Evolutionary conservation across 2,113 vertebrate genomes (phyloP).

Genomic region (Emydocephalus ijimae): DNA sequence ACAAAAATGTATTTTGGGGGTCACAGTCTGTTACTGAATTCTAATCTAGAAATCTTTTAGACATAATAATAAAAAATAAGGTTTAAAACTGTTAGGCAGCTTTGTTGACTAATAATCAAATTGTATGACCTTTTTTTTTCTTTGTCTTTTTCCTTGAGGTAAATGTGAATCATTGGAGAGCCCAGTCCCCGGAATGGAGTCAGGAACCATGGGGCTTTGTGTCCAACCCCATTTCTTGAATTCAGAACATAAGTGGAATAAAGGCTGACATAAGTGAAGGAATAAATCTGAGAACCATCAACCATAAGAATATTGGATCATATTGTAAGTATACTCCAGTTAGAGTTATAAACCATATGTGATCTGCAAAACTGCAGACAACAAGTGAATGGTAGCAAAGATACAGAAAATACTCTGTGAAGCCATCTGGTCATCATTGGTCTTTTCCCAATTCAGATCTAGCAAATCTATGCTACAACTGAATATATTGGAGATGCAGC

Average conservation of each 20-base stretch:
- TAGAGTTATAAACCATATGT: neutral
- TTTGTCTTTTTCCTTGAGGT: neutral
- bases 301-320: neutral
- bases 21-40: neutral
- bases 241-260: neutral
- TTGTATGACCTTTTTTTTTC: neutral
- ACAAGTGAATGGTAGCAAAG: neutral
- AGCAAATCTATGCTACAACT: neutral
- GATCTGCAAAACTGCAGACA: neutral
- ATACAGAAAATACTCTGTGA: neutral
- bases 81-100: neutral
- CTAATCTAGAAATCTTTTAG: neutral
- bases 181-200: neutral
- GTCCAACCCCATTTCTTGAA: neutral
- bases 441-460: neutral
- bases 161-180: neutral
- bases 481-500: neutral
- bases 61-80: neutral
- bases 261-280: neutral
- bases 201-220: neutral
- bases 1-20: neutral
- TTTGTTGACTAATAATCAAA: neutral
- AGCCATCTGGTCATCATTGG: neutral
- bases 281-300: neutral
- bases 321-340: neutral